Evolutionary conservation across 1,140 invertebrate species (phyloP), one percentile per base, ranked within the genome.

Genomic region (Bombus breviceps): DNA sequence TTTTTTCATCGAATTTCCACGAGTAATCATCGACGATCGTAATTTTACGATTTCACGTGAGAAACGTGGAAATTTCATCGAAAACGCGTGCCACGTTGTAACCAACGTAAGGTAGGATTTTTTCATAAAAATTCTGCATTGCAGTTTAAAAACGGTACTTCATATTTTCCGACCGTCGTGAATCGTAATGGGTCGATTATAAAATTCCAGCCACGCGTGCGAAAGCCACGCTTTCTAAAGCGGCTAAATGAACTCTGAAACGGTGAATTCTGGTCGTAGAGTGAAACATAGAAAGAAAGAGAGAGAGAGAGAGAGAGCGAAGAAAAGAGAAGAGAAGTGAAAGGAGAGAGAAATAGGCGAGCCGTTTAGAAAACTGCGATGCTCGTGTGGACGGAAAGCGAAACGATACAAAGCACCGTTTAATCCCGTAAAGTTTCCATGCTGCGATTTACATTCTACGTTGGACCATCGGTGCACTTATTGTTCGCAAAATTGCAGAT

Each of bases 201-300:
- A 80, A 85, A 80, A 85, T 85, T 80, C 68, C 77, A 80, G 25
- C 68, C 53, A 72, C 22, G 28, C 66, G 76, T n/a, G 68, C 53
- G 53, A 39, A 32, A 62, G 68, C 34, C 39, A 22, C n/a, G 76
- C 41, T 80, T 80, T 80, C 68, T 72, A 53, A 72, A 85, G 32
- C 83, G 76, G 57, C 76, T 39, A 85, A 85, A 85, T 85, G 83
- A 85, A 85, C 83, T 73, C 68, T 53, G 83, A 73, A 85, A 80
- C 77, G 68, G 32, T 69, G 82, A 78, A 59, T 83, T 83, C 37
- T 57, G 22, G 5, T 10, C n/a, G 3, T 28, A n/a, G 39, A 41
- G 28, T 25, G 6, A 72, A 13, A 69, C 2, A 8, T 2, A 43
- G 25, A 28, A 18, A 28, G 12, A n/a, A 0, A 28, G 2, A 34